Evolutionary conservation across 2,888 invertebrate species (phyloP), one percentile per base, ranked within the genome.

Genomic region (Mechanitis messenoides): DNA sequence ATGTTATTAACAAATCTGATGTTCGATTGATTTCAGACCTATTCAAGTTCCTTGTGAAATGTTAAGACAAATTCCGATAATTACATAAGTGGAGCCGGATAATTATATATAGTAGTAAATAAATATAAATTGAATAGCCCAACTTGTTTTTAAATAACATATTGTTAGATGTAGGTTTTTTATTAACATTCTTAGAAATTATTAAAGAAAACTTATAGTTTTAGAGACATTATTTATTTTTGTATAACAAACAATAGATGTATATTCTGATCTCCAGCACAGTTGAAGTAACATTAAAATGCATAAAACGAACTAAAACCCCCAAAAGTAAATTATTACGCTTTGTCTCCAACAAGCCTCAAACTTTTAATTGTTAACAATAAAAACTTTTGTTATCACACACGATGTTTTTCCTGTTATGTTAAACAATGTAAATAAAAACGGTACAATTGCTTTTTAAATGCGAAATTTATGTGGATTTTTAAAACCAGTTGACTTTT

Each of bases 291-390:
- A 47, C 53, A 61, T 64, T 60, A 61, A 65, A 67, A 63, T 65
- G 61, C 57, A 60, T 59, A 66, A 63, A 64, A 68, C 64, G 63
- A 65, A 68, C 68, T 69, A 70, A 62, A 70, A 68, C 67, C 68
- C 64, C 64, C 61, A 63, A 68, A 66, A 64, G 69, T 72, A 71
- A 74, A 74, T 74, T 74, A 76, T 75, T 71, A 71, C 73, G 69
- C 71, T 72, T 73, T 75, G 72, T 78, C 74, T 69, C 70, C 64
- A 68, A 68, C 71, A 65, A 69, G 69, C 66, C 72, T 70, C 70
- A 70, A 73, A 72, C 69, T 77, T 77, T 78, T 81, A 79, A 81
- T 79, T 75, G 78, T 74, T 72, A 62, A 74, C 74, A 74, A 78
- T 81, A 78, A 79, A 80, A 81, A 79, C 76, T 80, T 80, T 74